These are phyloP conservation scores for Diuraphis noxia DNA, from an alignment of 1,140 invertebrate species.

Conservation along the genomic window DNA sequence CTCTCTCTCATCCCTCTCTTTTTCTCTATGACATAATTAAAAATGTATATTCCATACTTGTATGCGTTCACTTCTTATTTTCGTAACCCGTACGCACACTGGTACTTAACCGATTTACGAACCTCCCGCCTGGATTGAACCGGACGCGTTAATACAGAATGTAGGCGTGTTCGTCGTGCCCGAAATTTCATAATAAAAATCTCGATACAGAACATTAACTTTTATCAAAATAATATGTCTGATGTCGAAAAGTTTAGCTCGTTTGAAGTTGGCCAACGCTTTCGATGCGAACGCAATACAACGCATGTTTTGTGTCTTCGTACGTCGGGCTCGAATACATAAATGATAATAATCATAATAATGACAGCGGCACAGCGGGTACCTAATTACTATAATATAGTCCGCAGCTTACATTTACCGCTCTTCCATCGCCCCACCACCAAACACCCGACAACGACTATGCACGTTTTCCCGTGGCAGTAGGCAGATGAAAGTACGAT, in stretches of 20 bases:
- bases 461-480: not conserved
- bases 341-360: not conserved
- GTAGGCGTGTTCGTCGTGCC: not conserved
- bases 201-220: not conserved
- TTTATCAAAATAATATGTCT: not conserved
- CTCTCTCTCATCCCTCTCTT: too few species aligned
- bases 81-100: too few species aligned
- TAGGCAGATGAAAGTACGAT: not conserved
- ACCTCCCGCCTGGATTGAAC: not conserved
- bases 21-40: too few species aligned
- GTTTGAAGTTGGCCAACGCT: not conserved
- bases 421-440: not conserved
- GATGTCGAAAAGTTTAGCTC: not conserved
- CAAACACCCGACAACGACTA: not conserved
- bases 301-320: too few species aligned
- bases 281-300: not conserved
- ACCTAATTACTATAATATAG: not conserved
- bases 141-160: not conserved
- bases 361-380: not conserved
- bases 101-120: not conserved
- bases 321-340: not conserved
- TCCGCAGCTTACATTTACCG: too few species aligned
- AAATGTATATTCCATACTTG: too few species aligned
- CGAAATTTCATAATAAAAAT: not conserved
- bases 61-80: too few species aligned